Percentiles rank a stretch among this genome's conserved stretches.
These are phyloP conservation scores for Hymenopus coronatus DNA, from an alignment of 2,888 invertebrate species.

Conservation along the genomic window DNA sequence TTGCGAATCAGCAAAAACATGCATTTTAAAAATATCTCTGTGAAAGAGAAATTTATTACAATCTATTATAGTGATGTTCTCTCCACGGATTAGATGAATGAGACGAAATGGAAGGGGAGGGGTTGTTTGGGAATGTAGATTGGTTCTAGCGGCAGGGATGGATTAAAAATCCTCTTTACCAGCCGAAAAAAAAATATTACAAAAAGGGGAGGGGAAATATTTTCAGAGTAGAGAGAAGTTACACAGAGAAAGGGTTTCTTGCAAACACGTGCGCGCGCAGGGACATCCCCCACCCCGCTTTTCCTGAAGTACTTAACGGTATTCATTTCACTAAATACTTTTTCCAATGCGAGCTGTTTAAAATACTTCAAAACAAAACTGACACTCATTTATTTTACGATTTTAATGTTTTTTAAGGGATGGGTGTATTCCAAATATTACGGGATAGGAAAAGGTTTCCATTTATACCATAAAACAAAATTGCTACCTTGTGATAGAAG, in stretches of 20 bases:
- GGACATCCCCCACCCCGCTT: too few relatives aligned
- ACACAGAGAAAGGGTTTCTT: background rate
- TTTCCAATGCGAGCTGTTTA: background rate
- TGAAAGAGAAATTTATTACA: background rate
- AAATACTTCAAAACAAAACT: background rate
- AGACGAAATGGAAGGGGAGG: background rate
- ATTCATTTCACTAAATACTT: background rate
- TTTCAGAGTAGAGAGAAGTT: background rate
- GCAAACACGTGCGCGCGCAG: background rate
- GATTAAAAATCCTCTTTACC: background rate
- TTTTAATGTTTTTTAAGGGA: background rate
- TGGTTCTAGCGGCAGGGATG: background rate
- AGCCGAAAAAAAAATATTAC: background rate
- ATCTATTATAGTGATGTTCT: background rate
- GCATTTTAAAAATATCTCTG: background rate
- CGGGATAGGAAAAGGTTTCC: background rate
- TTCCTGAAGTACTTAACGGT: background rate
- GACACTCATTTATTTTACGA: background rate
- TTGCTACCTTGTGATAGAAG: background rate
- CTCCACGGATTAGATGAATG: background rate
- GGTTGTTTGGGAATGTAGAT: background rate
- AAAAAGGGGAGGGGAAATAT: background rate
- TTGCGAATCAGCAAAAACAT: background rate
- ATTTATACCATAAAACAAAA: background rate
- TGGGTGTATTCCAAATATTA: background rate